A percentile compares a stretch with the other conserved stretches of the same genome.
Evolutionary conservation across 2,888 invertebrate species (phyloP).

Genomic region (Gibbula magus): DNA sequence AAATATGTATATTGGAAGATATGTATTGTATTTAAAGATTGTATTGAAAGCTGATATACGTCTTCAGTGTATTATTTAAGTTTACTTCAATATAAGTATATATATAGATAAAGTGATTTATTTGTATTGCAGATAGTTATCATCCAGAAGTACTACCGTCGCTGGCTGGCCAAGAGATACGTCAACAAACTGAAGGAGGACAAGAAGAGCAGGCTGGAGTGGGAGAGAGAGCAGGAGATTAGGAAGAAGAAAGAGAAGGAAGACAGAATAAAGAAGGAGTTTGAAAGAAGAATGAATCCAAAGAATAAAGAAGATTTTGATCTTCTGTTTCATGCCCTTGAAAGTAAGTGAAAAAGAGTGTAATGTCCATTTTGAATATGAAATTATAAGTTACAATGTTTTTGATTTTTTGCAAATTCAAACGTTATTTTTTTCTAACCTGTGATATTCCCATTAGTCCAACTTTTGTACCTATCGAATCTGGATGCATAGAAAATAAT

Average conservation of each 20-base stretch:
- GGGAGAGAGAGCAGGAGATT: constrained; percentile 71
- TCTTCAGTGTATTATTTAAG: too few species aligned
- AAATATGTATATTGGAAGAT: too few species aligned
- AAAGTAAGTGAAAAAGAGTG: constrained; percentile 65
- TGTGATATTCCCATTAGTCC: too few species aligned
- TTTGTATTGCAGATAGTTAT: constrained; percentile 67
- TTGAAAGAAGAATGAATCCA: constrained; percentile 74
- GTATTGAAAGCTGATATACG: too few species aligned
- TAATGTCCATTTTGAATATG: too few species aligned
- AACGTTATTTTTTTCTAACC: too few species aligned
- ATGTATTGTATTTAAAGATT: background rate
- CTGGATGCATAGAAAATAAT: too few species aligned
- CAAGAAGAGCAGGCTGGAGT: constrained; percentile 68
- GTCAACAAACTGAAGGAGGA: constrained; percentile 71
- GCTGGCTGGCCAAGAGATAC: constrained; percentile 74
- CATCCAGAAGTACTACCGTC: constrained; percentile 74
- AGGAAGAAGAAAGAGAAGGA: constrained; percentile 73
- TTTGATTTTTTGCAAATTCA: too few species aligned
- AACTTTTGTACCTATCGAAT: too few species aligned
- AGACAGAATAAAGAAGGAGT: constrained; percentile 71
- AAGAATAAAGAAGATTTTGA: constrained; percentile 75
- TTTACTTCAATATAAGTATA: background rate
- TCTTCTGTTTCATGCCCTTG: constrained; percentile 73
- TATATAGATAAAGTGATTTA: background rate
- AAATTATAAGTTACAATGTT: too few species aligned